Evolutionary conservation across 2,113 vertebrate genomes (phyloP).

Genomic region (Gymnogyps californianus): DNA sequence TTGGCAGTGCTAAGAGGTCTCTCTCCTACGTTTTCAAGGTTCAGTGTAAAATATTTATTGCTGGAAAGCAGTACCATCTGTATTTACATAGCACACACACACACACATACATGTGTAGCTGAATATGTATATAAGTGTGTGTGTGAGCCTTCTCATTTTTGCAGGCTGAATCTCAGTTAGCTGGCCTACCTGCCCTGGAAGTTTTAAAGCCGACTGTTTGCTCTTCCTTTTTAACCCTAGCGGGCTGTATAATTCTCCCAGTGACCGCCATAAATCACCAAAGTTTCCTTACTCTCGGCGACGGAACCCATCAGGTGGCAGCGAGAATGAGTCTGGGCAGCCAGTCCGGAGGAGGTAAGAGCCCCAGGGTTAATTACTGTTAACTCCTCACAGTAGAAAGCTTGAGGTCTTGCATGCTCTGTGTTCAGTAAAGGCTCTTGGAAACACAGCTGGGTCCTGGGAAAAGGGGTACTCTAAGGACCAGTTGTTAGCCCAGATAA

Average conservation of each 20-base stretch:
- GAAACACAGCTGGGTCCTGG: neutral
- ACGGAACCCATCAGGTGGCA: slow-evolving; percentile 80
- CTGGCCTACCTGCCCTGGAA: neutral
- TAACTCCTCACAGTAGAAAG: neutral
- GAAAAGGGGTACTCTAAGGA: neutral
- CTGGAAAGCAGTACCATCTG: neutral
- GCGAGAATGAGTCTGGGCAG: slow-evolving; percentile 79
- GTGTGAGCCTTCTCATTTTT: neutral
- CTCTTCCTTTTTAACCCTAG: slow-evolving; percentile 56
- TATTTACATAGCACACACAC: neutral
- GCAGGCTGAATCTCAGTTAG: neutral
- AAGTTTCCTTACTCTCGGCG: slow-evolving; percentile 80
- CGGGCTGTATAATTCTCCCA: slow-evolving; percentile 82
- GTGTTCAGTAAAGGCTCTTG: neutral
- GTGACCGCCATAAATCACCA: slow-evolving; percentile 81
- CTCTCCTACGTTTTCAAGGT: neutral
- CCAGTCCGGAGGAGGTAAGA: slow-evolving; percentile 77
- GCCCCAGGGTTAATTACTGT: neutral
- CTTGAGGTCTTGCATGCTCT: neutral
- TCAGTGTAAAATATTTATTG: neutral
- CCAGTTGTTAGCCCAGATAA: neutral
- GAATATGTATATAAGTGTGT: neutral
- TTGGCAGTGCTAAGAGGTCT: neutral
- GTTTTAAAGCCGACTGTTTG: neutral
- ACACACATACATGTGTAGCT: accelerated